A percentile compares a stretch with the other conserved stretches of the same genome.
Conservation (phyloP, 2,113 vertebrate genomes). For the Zootoca vivipara region DNA sequence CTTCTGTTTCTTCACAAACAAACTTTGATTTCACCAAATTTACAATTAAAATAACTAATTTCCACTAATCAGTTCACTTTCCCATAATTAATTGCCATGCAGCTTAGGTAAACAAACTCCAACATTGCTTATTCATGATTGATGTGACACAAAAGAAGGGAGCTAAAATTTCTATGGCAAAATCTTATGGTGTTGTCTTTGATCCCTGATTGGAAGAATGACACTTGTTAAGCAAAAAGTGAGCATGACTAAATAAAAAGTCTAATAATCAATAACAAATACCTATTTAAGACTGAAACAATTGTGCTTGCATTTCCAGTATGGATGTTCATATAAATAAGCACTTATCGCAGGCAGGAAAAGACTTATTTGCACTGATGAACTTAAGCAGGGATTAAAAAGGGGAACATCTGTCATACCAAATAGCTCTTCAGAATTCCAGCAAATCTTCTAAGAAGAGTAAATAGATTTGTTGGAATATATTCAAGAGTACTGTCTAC, state of each 20-base stretch:
- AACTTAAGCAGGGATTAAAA: background rate
- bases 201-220: conserved; percentile 25
- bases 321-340: conserved; percentile 11
- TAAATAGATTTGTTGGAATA: conserved; percentile 40
- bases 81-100: conserved; percentile 21
- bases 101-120: conserved; percentile 27
- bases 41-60: conserved; percentile 16
- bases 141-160: conserved; percentile 10
- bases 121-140: conserved; percentile 13
- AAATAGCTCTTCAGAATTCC: background rate
- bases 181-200: conserved; percentile 20
- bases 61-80: conserved; percentile 13
- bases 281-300: background rate
- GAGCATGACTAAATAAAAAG: background rate
- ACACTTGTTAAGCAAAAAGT: conserved; percentile 10
- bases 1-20: conserved; percentile 2
- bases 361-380: background rate
- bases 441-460: conserved; percentile 7
- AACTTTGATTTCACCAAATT: conserved; percentile 8
- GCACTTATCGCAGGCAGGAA: background rate
- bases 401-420: conserved; percentile 4
- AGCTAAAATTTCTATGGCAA: conserved; percentile 5
- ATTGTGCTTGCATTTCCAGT: background rate
- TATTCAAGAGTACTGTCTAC: conserved; percentile 40
- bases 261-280: background rate